Evolutionary conservation across 2,888 invertebrate species (phyloP).

Genomic region (Caenorhabditis becei): DNA sequence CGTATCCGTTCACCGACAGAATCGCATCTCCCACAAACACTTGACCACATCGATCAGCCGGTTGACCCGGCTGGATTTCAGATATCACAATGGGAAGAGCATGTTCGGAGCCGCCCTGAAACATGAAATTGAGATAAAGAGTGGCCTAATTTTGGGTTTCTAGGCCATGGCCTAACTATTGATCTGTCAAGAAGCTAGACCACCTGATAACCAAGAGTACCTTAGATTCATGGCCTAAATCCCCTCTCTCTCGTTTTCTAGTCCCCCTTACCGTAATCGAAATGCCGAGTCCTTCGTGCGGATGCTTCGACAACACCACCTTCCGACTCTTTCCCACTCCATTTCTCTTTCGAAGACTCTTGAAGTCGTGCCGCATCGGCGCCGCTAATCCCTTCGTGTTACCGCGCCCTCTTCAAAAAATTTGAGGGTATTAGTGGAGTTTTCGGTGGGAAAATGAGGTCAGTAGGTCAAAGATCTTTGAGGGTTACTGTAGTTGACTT

Average conservation of each 20-base stretch:
- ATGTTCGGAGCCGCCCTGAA: conserved; percentile 90
- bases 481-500: not conserved
- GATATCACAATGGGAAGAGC: conserved; percentile 89
- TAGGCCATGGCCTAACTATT: too few species aligned
- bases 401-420: conserved; percentile 72
- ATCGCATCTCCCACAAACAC: conserved; percentile 90
- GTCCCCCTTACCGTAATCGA: conserved; percentile 87
- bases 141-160: not conserved
- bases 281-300: conserved; percentile 90
- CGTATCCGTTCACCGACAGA: conserved; percentile 88
- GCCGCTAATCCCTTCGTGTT: conserved; percentile 71
- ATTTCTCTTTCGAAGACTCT: conserved; percentile 73
- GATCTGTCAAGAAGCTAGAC: too few species aligned
- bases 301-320: conserved; percentile 87
- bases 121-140: conserved; percentile 1
- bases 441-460: conserved; percentile 22
- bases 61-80: conserved; percentile 88
- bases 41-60: conserved; percentile 86
- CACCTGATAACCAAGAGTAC: too few species aligned
- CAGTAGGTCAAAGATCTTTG: conserved; percentile 5
- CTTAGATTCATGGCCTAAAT: too few species aligned
- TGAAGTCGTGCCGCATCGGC: conserved; percentile 64
- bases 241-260: not conserved
- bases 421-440: not conserved
- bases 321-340: conserved; percentile 83